Evolutionary conservation across 1,140 invertebrate species (phyloP).

Genomic region (Heliothis subflexa): DNA sequence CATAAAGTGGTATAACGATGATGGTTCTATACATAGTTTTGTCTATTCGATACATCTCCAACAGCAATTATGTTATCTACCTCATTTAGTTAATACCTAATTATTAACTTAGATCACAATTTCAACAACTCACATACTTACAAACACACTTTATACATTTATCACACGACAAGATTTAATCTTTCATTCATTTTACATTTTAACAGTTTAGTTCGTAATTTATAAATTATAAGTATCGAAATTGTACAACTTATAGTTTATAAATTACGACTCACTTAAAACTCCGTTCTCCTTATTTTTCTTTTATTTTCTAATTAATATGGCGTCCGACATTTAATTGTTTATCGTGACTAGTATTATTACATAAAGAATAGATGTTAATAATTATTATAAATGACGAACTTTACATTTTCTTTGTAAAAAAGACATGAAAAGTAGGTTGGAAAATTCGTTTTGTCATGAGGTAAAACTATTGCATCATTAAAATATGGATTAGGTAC

Average conservation of each 20-base stretch:
- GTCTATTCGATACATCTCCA: constrained; percentile 28
- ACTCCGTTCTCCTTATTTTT: constrained; percentile 38
- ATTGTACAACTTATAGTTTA: constrained; percentile 3
- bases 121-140: constrained; percentile 63
- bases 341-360: constrained; percentile 47
- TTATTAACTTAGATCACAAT: constrained; percentile 75
- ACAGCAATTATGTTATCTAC: constrained; percentile 46
- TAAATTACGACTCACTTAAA: background rate
- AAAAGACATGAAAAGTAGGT: constrained; percentile 36
- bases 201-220: constrained; percentile 11
- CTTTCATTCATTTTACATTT: constrained; percentile 46
- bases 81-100: constrained; percentile 60
- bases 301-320: constrained; percentile 59
- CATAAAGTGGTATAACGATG: too few relatives aligned
- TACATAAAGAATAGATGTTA: constrained; percentile 13
- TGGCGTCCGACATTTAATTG: constrained; percentile 58
- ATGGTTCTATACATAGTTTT: too few relatives aligned
- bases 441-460: constrained; percentile 39
- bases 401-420: constrained; percentile 41
- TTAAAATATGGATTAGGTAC: constrained; percentile 14
- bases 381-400: background rate
- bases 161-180: constrained; percentile 65
- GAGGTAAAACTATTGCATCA: constrained; percentile 28
- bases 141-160: constrained; percentile 59
- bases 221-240: constrained; percentile 14